Evolutionary conservation across 53 echinoderm and acorn worm genomes (phyloP), one percentile per base, ranked within the genome.

Genomic region (Holothuria leucospilota): DNA sequence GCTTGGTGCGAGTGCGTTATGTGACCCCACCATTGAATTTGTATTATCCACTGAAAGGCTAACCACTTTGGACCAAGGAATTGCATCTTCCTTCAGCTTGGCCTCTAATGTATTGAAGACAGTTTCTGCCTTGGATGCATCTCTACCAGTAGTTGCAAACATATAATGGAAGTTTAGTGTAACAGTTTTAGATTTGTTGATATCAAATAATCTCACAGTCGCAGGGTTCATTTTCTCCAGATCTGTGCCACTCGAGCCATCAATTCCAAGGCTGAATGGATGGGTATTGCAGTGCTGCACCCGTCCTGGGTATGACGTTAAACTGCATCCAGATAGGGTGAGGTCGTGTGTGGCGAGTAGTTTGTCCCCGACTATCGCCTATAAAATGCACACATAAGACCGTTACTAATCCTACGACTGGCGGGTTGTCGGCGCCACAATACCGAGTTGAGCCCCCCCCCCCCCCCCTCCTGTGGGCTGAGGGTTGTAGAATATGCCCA

Each of bases 171-270:
- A 63, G 63, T 63, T 6, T 6, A 13, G 12, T 63, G 63, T 63
- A 63, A 63, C 63, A 63, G 63, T 63, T 26, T 7, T 63, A 63
- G 63, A 63, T 63, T 21, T 26, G 63, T 63, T 63, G 63, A 39
- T 78, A 51, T 78, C 49, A 41, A 78, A 78, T 39, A 78, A 40
- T 7, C 78, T 23, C 41, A 78, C 78, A 5, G 42, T 78, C 78
- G 49, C 49, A 23, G 78, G 78, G 53, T 78, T 78, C 51, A 78
- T 78, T 26, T 78, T 23, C 51, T 78, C 78, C 42, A 78, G 13
- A 46, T 49, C 78, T 40, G 39, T 78, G 78, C 42, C 78, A 40
- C 41, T 40, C 51, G 78, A 78, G 42, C 78, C 78, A 78, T 78
- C 78, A 49, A 78, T 78, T 39, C 23, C 78, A 49, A 78, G 78